Evolutionary conservation across 2,888 invertebrate genomes (phyloP), one percentile per base, ranked within the genome.

Genomic region (Drosophila nr. perissopoda): DNA sequence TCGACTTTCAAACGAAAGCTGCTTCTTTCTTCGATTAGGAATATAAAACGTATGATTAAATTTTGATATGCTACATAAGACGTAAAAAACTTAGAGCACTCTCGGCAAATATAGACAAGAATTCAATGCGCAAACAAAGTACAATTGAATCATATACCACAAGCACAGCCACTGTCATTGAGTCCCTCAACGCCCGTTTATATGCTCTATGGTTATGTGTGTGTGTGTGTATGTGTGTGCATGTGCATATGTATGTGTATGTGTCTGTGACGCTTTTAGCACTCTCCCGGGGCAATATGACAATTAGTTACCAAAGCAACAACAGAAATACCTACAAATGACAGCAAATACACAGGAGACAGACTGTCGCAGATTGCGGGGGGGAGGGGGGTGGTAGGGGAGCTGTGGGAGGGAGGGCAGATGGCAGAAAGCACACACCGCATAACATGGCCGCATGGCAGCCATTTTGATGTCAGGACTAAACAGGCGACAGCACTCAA

Each of bases 271-370:
- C 73, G 85, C 81, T 73, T 68, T 69, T 78, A 69, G 71, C 78
- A 69, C 76, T 82, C 76, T 85, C 85, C 71, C 73, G 81, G 88
- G 83, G 83, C 83, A 82, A 83, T 82, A 86, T 84, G 89, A 87
- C 87, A 87, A 87, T 87, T 87, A 88, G 87, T 87, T 87, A 78
- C 87, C 87, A 87, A 80, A 82, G 87, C 89, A 87, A 88, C 87
- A 88, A 82, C 89, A 86, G 87, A 78, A 87, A 85, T 88, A 82
- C 88, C 89, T 84, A 87, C 87, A 84, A 87, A 84, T 83, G 87
- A 86, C 87, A 88, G 84, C 78, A 75, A 73, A 87, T 76, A 87
- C 87, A 83, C 81, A 62, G 64, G 87, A 73, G 83, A 77, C 65
- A 58, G 56, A 29, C 49, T 45, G 49, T 60, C 33, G 45, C 56